Evolutionary conservation across 2,888 invertebrate species (phyloP).

Genomic region (Drosophila falleni): DNA sequence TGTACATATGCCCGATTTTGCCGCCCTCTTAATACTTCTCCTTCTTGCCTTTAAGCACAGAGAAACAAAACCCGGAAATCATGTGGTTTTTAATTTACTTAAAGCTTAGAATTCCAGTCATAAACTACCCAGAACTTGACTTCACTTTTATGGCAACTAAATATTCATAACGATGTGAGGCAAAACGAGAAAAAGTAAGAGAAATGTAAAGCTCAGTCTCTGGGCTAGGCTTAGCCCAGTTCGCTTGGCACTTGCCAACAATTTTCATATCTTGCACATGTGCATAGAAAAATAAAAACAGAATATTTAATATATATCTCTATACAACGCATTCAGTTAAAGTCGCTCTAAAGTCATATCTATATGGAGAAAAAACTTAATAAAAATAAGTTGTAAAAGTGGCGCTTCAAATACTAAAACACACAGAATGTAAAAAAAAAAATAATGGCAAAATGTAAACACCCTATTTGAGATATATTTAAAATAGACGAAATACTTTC

Average conservation of each 20-base stretch:
- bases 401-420: slow-evolving; percentile 23
- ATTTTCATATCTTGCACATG: slow-evolving; percentile 66
- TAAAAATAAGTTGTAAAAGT: slow-evolving; percentile 28
- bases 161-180: slow-evolving; percentile 49
- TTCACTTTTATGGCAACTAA: slow-evolving; percentile 52
- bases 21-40: neutral
- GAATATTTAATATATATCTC: slow-evolving; percentile 44
- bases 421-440: slow-evolving; percentile 1
- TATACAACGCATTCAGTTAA: slow-evolving; percentile 34
- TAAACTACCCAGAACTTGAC: slow-evolving; percentile 11
- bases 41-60: neutral
- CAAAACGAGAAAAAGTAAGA: slow-evolving; percentile 5
- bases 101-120: slow-evolving; percentile 3
- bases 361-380: slow-evolving; percentile 39
- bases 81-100: slow-evolving; percentile 6
- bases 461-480: neutral
- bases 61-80: slow-evolving; percentile 8
- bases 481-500: neutral
- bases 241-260: slow-evolving; percentile 34
- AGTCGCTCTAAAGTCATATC: slow-evolving; percentile 34
- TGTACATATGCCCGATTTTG: slow-evolving; percentile 53
- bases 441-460: neutral
- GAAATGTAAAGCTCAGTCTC: slow-evolving; percentile 20
- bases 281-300: slow-evolving; percentile 24
- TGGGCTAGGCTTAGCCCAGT: slow-evolving; percentile 39